Percentiles rank a stretch among this genome's conserved stretches.
Conservation (phyloP, 2,797 vertebrate species). For the Molossus alvarezi region DNA sequence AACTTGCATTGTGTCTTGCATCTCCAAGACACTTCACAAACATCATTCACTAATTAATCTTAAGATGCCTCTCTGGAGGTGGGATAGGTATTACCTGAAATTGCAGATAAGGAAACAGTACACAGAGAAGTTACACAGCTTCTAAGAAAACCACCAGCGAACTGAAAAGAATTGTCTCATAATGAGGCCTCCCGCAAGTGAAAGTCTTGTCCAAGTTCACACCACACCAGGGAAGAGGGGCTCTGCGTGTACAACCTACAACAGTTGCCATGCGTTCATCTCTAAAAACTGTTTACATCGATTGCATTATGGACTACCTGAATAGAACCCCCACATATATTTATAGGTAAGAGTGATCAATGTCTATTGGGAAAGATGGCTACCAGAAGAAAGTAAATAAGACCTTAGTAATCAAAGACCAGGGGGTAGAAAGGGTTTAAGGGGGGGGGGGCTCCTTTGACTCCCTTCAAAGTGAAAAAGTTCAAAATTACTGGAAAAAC, state of each 20-base stretch:
- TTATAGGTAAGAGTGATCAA: background rate
- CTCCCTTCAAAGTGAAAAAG: background rate
- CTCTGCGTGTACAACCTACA: background rate
- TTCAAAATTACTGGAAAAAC: background rate
- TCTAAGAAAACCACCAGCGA: background rate
- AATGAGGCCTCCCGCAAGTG: background rate
- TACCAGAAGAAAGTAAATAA: background rate
- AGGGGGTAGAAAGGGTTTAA: background rate
- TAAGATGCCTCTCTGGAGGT: constrained; percentile 77
- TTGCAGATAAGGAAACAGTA: constrained; percentile 56
- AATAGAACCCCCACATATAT: background rate
- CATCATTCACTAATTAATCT: constrained; percentile 81
- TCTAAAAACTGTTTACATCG: background rate
- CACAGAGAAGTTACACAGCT: constrained; percentile 7
- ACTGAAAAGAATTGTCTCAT: background rate
- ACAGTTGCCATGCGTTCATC: background rate
- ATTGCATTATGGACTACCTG: background rate
- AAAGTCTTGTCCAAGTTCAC: background rate
- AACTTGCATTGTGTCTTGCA: constrained; percentile 43
- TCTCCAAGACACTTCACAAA: constrained; percentile 75
- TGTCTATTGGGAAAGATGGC: background rate
- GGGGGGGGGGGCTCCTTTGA: background rate
- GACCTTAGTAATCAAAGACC: background rate
- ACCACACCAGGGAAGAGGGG: background rate
- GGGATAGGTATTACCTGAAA: constrained; percentile 32